phyloP scores from a whole-genome alignment of 2,888 invertebrate genomes.

The Cheilosia grossa region DNA sequence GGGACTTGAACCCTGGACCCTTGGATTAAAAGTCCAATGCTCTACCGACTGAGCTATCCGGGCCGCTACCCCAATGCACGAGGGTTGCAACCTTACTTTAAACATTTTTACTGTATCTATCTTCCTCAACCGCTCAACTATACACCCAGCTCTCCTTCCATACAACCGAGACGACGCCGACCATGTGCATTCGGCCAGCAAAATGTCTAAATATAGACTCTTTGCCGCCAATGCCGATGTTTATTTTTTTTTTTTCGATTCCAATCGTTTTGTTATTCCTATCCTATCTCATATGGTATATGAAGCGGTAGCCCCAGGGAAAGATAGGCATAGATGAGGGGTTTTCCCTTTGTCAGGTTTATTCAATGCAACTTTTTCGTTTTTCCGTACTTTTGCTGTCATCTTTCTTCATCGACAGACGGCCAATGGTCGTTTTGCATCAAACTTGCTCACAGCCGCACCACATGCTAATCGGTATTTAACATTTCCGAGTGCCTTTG shows the following conservation, averaged over 20 bases:
- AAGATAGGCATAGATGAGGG: conserved; percentile 15
- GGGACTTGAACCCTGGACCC: conserved; percentile 73
- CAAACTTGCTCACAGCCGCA: conserved; percentile 5
- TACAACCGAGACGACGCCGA: neutral
- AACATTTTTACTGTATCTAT: conserved; percentile 7
- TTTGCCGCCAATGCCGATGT: conserved; percentile 15
- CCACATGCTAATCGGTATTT: conserved; percentile 3
- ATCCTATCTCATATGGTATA: neutral
- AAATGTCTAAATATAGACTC: conserved; percentile 47
- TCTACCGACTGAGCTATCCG: conserved; percentile 72
- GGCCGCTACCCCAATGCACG: conserved; percentile 30
- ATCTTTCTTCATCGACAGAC: conserved; percentile 8
- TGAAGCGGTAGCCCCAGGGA: neutral
- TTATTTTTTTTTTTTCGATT: conserved; percentile 31
- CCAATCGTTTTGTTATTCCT: conserved; percentile 37
- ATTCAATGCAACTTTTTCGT: conserved; percentile 9
- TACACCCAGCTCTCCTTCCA: conserved; percentile 23
- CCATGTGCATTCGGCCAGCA: conserved; percentile 3
- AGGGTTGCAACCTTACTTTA: conserved; percentile 15
- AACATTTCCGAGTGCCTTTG: conserved; percentile 2
- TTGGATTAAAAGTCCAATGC: conserved; percentile 73
- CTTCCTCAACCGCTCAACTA: neutral
- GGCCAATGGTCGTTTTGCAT: conserved; percentile 14
- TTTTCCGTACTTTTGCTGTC: conserved; percentile 10
- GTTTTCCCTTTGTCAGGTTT: conserved; percentile 27